These are phyloP conservation scores for Elmis aenea DNA, from an alignment of 2,888 invertebrate species.

Conservation along the genomic window DNA sequence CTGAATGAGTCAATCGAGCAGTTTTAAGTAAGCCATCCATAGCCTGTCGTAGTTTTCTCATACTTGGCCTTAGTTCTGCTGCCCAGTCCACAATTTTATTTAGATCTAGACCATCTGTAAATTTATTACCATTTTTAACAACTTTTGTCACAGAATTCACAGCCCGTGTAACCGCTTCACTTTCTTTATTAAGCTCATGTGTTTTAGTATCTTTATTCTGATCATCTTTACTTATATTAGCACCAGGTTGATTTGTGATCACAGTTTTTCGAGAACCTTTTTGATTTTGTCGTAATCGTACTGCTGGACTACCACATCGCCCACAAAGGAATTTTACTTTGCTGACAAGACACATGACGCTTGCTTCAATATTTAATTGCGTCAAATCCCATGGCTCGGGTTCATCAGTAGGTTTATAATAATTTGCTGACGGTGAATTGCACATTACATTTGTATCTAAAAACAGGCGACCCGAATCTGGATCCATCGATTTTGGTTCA, in stretches of 20 bases:
- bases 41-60: conserved; percentile 74
- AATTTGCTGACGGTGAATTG: conserved; percentile 66
- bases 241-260: conserved; percentile 29
- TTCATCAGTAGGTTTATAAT: conserved; percentile 74
- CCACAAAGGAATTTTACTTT: conserved; percentile 78
- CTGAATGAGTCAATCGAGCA: conserved; percentile 76
- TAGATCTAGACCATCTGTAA: conserved; percentile 66
- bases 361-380: conserved; percentile 80
- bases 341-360: conserved; percentile 79
- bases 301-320: conserved; percentile 67
- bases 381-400: conserved; percentile 84
- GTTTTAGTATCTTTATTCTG: conserved; percentile 25
- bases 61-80: conserved; percentile 70
- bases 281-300: conserved; percentile 55
- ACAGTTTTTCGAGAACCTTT: conserved; percentile 28
- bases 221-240: conserved; percentile 27
- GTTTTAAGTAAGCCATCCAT: conserved; percentile 73
- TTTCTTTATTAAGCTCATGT: conserved; percentile 29
- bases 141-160: conserved; percentile 52
- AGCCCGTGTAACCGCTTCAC: conserved; percentile 45
- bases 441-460: conserved; percentile 51
- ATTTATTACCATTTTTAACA: conserved; percentile 63
- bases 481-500: conserved; percentile 30
- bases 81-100: conserved; percentile 70
- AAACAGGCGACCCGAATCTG: conserved; percentile 42